A percentile compares a stretch with the other conserved stretches of the same genome.
These are phyloP conservation scores for Eumacrocentrus americanus DNA, from an alignment of 2,888 invertebrate species.

Conservation along the genomic window DNA sequence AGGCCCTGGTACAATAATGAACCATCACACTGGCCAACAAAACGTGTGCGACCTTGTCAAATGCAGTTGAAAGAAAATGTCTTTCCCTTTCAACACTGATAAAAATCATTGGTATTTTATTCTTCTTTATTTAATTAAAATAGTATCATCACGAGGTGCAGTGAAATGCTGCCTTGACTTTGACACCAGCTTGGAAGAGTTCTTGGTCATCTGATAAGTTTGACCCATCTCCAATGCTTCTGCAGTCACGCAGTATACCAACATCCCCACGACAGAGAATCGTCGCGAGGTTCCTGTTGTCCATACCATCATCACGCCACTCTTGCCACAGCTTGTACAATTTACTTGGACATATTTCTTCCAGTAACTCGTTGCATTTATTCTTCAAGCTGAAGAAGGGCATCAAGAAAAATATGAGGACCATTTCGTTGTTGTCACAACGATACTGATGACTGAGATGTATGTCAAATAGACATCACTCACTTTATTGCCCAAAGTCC, in stretches of 20 bases:
- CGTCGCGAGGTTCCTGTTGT: constrained; percentile 33
- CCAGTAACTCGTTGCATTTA: constrained; percentile 48
- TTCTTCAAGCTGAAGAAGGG: constrained; percentile 41
- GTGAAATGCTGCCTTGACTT: constrained; percentile 31
- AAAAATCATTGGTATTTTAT: not conserved
- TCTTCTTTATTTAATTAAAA: not conserved
- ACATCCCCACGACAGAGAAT: constrained; percentile 46
- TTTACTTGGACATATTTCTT: constrained; percentile 40
- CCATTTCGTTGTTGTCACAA: too few species aligned
- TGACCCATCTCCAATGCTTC: constrained; percentile 28
- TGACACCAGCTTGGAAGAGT: constrained; percentile 28
- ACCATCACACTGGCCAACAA: not conserved
- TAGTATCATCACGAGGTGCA: constrained; percentile 1
- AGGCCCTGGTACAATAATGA: not conserved
- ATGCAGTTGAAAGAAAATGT: too few species aligned
- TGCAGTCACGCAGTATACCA: constrained; percentile 34
- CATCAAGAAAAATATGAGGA: not conserved
- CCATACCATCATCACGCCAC: constrained; percentile 33
- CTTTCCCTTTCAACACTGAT: constrained; percentile 37
- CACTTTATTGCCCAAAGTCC: constrained; percentile 48
- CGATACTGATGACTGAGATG: too few species aligned
- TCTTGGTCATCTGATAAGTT: not conserved
- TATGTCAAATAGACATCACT: too few species aligned
- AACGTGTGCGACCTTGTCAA: too few species aligned
- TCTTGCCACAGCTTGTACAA: constrained; percentile 48